Evolutionary conservation across 2,113 vertebrate species (phyloP).

Genomic region (Caranx melampygus): DNA sequence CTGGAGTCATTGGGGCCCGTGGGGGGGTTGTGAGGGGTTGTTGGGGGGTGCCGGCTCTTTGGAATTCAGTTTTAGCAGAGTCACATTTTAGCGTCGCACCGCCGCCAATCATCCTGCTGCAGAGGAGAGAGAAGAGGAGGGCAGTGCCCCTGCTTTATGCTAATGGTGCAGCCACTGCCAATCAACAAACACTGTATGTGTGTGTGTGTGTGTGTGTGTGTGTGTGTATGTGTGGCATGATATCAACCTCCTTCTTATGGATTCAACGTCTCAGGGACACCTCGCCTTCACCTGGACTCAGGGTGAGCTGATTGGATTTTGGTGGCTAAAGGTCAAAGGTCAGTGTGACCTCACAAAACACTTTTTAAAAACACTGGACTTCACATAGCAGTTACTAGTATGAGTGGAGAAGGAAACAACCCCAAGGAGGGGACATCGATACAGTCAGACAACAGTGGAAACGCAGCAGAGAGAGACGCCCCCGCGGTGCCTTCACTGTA

Average conservation of each 20-base stretch:
- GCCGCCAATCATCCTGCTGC: slow-evolving; percentile 65
- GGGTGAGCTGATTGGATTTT: too few relatives aligned
- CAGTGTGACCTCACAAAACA: too few relatives aligned
- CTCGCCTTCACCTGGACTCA: too few relatives aligned
- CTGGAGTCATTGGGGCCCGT: slow-evolving; percentile 19
- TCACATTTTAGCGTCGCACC: slow-evolving; percentile 35
- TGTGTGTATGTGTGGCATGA: not conserved
- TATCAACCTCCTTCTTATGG: too few relatives aligned
- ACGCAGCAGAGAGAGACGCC: not conserved
- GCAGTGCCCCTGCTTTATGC: slow-evolving; percentile 48
- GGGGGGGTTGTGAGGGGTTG: not conserved
- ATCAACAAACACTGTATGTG: slow-evolving; percentile 43
- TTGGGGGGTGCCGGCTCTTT: slow-evolving; percentile 34
- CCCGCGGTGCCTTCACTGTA: not conserved
- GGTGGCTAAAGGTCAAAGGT: too few relatives aligned
- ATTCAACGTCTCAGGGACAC: too few relatives aligned
- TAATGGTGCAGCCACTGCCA: slow-evolving; percentile 52
- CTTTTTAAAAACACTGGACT: too few relatives aligned
- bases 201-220: not conserved
- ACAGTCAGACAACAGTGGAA: not conserved
- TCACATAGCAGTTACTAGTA: too few relatives aligned
- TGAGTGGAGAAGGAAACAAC: too few relatives aligned
- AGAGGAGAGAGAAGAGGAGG: slow-evolving; percentile 35
- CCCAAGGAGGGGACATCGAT: not conserved
- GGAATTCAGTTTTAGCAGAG: slow-evolving; percentile 43